Evolutionary conservation across 2,113 vertebrate genomes (phyloP), one percentile per base, ranked within the genome.

Genomic region (Sarotherodon lohbergeri): DNA sequence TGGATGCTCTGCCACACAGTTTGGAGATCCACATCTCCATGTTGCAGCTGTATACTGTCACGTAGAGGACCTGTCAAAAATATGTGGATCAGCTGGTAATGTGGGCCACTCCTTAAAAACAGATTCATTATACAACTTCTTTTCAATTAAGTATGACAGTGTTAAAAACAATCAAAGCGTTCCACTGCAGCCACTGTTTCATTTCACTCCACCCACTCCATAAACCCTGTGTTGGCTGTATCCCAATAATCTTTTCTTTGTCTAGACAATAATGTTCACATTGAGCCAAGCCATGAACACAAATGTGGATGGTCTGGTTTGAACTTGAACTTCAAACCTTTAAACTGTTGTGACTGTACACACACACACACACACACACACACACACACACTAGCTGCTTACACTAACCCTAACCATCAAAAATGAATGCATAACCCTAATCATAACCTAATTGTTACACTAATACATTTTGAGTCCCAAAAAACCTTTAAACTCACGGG

Each of bases 51-150:
- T 9, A 9, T 46, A 10, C 39, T 73, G 39, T 27, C 66, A 46
- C 3, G 4, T 43, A 24, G 22, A 24, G 22, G n/a, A 73, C 4
- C 8, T 73, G 22, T 73, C 39, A 46, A 17, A 46, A 73, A 46
- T 46, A 73, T 46, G 39, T 27, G 22, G 22, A 46, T 46, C 39
- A 16, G 2, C 68, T 46, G 39, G 24, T 46, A 46, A 73, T 46
- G 22, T 0, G 9, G 39, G 68, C 5, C 2, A 27, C 5, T 0
- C 68, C 39, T 22, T 46, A 14, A 68, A 39, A 41, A 2, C 36
- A 41, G 11, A 41, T 22, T 39, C 36, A 5, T 68, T 8, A 39
- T 14, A 66, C 36, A 68, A n/a, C 4, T 0, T 71, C 7, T 71
- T 71, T 71, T 41, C 14, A 24, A 22, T 9, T 13, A 71, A 14